These are phyloP conservation scores for Dipodomys merriami DNA, from an alignment of 2,113 vertebrate genomes.

Conservation along the genomic window DNA sequence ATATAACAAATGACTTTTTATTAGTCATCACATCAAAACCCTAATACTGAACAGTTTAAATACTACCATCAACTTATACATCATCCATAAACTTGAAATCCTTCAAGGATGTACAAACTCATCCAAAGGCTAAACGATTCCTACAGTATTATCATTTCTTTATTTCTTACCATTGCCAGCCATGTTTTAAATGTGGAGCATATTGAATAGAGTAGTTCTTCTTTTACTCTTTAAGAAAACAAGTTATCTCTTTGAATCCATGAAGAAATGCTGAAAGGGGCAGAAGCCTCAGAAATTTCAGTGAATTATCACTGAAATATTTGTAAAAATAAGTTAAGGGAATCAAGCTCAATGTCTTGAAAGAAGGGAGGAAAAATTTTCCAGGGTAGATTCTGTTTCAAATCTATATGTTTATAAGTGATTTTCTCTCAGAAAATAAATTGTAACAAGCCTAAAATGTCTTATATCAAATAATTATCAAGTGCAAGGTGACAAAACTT, in stretches of 20 bases:
- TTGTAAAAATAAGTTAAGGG: conserved; percentile 45
- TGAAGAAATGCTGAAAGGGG: neutral
- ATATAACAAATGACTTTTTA: neutral
- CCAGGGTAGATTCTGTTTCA: neutral
- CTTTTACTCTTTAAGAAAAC: neutral
- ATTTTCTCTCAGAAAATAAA: conserved; percentile 22
- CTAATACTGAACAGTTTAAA: conserved; percentile 1
- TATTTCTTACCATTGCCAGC: conserved; percentile 4
- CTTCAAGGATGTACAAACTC: neutral
- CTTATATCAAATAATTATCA: neutral
- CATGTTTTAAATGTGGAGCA: neutral
- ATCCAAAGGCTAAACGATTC: conserved; percentile 34
- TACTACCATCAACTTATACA: neutral
- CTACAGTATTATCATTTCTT: conserved; percentile 24
- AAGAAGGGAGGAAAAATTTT: neutral
- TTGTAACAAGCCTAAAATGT: neutral
- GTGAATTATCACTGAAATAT: neutral
- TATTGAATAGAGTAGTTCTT: neutral
- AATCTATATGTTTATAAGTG: conserved; percentile 33
- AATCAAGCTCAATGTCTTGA: conserved; percentile 23
- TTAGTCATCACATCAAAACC: neutral
- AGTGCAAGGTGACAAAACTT: neutral
- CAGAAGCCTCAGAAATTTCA: conserved; percentile 24
- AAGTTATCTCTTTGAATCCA: neutral
- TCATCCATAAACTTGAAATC: neutral